Evolutionary conservation across 2,113 vertebrate species (phyloP).

Genomic region (Scytalopus superciliaris): DNA sequence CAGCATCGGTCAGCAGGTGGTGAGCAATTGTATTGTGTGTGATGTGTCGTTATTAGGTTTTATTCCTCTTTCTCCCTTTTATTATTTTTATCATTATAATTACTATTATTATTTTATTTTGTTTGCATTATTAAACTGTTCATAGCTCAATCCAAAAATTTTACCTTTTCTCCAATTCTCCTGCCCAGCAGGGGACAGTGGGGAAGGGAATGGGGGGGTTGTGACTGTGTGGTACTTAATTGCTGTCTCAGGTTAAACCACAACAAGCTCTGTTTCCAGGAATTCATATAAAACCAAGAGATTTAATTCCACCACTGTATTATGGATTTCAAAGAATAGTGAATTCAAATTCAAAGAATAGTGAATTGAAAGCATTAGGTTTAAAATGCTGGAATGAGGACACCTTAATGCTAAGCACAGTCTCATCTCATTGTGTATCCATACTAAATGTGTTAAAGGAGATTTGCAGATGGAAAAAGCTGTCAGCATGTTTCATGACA

Average conservation of each 20-base stretch:
- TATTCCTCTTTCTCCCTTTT: background rate
- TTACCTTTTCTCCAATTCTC: background rate
- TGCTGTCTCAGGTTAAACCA: background rate
- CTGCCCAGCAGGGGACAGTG: background rate
- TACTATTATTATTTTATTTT: background rate
- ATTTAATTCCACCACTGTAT: slow-evolving; percentile 12
- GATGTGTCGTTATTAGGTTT: background rate
- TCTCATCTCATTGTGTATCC: background rate
- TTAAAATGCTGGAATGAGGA: background rate
- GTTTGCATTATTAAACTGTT: background rate
- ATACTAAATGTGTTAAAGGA: background rate
- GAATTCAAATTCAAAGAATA: background rate
- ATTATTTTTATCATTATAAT: background rate
- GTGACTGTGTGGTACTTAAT: background rate
- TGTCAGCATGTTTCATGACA: background rate
- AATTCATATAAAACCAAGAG: slow-evolving; percentile 20
- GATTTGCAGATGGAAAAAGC: background rate
- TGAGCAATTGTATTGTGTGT: background rate
- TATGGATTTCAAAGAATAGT: background rate
- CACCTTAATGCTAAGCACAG: background rate
- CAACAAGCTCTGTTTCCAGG: background rate
- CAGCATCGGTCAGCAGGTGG: background rate
- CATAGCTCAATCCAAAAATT: background rate
- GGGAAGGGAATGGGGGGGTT: background rate
- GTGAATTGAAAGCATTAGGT: background rate